Conservation (phyloP, 2,797 vertebrate species). For the Psittacula echo region DNA sequence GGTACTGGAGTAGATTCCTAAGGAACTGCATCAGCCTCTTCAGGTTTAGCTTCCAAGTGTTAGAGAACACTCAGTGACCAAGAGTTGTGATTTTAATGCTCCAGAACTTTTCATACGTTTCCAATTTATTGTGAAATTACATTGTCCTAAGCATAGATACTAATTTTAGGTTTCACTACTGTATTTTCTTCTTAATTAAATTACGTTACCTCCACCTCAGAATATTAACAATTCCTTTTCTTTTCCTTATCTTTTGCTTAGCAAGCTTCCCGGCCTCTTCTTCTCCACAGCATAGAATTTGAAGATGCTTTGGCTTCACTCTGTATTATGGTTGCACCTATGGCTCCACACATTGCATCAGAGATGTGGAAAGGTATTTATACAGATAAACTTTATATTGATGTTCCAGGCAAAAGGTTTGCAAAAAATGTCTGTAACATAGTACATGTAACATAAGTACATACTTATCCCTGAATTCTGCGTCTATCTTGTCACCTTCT, state of each 20-base stretch:
- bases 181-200: neutral
- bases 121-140: neutral
- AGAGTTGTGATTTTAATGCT: neutral
- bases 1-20: neutral
- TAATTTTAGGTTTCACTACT: neutral
- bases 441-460: neutral
- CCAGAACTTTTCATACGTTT: neutral
- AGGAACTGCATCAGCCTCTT: neutral
- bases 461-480: neutral
- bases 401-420: neutral
- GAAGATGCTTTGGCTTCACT: constrained; percentile 90
- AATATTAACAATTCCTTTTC: neutral
- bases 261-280: constrained; percentile 81
- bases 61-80: neutral
- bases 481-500: neutral
- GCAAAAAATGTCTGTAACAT: neutral
- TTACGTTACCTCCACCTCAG: neutral
- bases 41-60: neutral
- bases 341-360: constrained; percentile 93
- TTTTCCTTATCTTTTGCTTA: constrained; percentile 43
- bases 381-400: neutral
- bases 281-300: constrained; percentile 90
- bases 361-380: constrained; percentile 96
- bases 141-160: neutral
- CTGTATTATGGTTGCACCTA: constrained; percentile 88